Conservation (phyloP, 2,797 vertebrate species). For the Amblyraja radiata region DNA sequence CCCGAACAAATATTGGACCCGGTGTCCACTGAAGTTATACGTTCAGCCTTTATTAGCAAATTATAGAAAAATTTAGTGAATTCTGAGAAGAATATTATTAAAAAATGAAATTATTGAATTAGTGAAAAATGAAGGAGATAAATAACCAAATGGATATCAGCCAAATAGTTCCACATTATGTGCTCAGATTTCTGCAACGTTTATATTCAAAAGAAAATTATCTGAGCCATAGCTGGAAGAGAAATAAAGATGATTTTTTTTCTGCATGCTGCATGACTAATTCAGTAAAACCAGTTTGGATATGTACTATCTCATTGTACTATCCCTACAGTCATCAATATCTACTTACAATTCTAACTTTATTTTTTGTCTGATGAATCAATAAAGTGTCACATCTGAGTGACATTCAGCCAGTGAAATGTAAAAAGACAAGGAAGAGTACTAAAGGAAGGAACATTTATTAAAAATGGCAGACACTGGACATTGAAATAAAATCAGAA, state of each 20-base stretch:
- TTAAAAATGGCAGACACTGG: no score
- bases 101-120: not conserved
- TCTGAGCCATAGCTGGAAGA: not conserved
- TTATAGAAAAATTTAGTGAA: not conserved
- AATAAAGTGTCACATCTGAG: not conserved
- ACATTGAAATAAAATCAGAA: no score
- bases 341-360: not conserved
- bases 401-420: not conserved
- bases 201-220: not conserved
- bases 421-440: not conserved
- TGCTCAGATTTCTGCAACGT: no score
- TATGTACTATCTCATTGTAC: no score
- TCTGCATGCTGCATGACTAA: no score
- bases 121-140: not conserved
- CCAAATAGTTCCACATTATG: not conserved
- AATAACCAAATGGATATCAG: not conserved
- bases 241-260: not conserved
- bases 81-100: no score
- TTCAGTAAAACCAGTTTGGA: no score
- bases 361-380: not conserved
- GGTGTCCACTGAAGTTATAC: not conserved
- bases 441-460: not conserved
- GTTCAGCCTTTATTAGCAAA: not conserved
- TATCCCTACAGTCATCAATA: not conserved
- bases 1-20: not conserved